Base-by-base conservation (phyloP, 2,888 invertebrate species). In the Scaptomyza flava region DNA sequence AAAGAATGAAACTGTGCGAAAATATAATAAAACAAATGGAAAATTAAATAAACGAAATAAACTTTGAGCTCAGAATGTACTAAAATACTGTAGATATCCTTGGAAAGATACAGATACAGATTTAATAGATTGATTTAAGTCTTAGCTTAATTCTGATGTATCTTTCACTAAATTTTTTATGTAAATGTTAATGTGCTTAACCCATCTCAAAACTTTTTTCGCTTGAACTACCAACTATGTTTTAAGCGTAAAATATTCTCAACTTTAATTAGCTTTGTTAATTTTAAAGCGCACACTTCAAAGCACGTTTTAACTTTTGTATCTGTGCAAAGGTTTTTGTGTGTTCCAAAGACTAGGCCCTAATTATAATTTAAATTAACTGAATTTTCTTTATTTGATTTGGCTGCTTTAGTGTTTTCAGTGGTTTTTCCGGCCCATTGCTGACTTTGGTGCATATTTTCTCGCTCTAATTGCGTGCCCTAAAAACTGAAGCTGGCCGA, bases 361-460 rank as follows among this genome's bases (percentile, higher is more conserved):
- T 81, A 64, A 87, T 82, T 87, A 85, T 79, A 82, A 87, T 84
- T 84, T 84, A 84, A 82, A 82, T 82, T 81, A 85, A 82, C 77
- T 81, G 77, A 77, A 82, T 81, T 85, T 67, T 66, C 73, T 79
- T 78, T 87, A 82, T 81, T 81, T 87, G 81, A 87, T 78, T 81
- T 76, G 58, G 61, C 76, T 70, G 70, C 67, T 68, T 87, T 87
- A 71, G 72, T 87, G 71, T 71, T 80, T 62, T 71, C 53, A 57
- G 51, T 73, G 70, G 66, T 56, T 68, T 73, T 68, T 62, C 50
- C 63, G 80, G 66, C 42, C 73, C 67, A 67, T 63, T 73, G 77
- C 79, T 53, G 63, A 50, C 53, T 66, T 61, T 61, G 58, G 57
- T 67, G 57, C 63, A 75, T 61, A 70, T 77, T 80, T 83, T 83